Base-by-base conservation (phyloP, 2,797 vertebrate species). In the Chelonia mydas region DNA sequence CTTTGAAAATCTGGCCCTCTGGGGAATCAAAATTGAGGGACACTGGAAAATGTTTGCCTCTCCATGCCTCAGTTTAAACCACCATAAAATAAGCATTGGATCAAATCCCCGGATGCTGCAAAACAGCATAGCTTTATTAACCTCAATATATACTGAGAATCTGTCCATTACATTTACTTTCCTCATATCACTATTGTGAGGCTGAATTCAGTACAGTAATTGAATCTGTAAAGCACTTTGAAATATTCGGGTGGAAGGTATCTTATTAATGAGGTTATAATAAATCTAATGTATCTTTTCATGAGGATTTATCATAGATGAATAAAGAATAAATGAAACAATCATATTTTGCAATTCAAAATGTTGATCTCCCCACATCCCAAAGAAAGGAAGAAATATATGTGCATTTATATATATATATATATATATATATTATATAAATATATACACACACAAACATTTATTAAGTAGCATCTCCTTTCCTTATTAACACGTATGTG, bases 401-500 rank as follows among this genome's bases (percentile, higher is more conserved):
- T 74, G 93, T 90, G 90, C 88, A 95, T 92, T 92, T 97, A 96
- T 96, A 79, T 33, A 41, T 41, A 41, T 41, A 41, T 97, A 96
- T 96, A 79, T 33, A 41, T 41, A 41, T 41, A 41, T 41, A 89
- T 88, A 88, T 94, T 96, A 90, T 81, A 96, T 95, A 95, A 96
- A 96, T 95, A 95, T 53, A 91, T 81, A 90, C 85, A 95, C 4
- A 74, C 31, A 77, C 15, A 49, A 49, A 77, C 28, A 77, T 87
- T 93, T 92, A 93, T 95, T 97, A 96, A 96, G 84, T 89, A 93
- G 57, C 86, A 88, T 94, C 81, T 94, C 61, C 51, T 93, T 82
- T 96, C 80, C 86, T 96, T 95, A 96, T 96, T 96, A 96, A 85
- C 96, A 92, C 91, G 96, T 95, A 76, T 45, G 77, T 90, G 87